Percentiles rank a stretch among this genome's conserved stretches.
Conservation (phyloP, 2,888 invertebrate genomes). For the Julus scandinavius region DNA sequence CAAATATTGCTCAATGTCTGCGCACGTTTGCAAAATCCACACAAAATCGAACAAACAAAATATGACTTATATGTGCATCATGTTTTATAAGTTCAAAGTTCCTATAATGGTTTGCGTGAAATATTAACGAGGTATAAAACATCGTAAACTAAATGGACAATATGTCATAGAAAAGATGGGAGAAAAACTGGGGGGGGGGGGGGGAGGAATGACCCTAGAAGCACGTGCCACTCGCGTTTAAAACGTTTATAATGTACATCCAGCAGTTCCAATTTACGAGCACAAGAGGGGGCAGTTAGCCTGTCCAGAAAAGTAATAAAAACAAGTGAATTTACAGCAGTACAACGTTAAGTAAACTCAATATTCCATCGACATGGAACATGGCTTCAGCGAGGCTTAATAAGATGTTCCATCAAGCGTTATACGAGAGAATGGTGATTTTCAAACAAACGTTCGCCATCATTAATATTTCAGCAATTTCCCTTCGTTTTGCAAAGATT, state of each 20-base stretch:
- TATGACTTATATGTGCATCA: not conserved
- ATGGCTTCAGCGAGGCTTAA: not conserved
- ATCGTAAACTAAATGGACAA: not conserved
- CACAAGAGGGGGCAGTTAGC: not conserved
- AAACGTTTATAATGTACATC: not conserved
- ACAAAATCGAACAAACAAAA: too few relatives aligned
- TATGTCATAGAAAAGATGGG: slow-evolving; percentile 2
- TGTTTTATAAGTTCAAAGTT: not conserved
- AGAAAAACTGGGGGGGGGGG: not conserved
- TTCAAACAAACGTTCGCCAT: not conserved
- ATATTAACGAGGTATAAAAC: not conserved
- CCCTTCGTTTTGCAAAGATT: not conserved
- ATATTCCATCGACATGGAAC: not conserved
- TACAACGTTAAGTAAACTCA: not conserved
- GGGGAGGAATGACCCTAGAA: not conserved
- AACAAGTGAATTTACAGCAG: not conserved
- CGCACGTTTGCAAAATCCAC: not conserved
- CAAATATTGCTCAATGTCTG: too few relatives aligned
- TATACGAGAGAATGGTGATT: not conserved
- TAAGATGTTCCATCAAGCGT: not conserved
- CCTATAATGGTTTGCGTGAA: not conserved
- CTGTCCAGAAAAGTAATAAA: not conserved
- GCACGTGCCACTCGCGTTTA: not conserved
- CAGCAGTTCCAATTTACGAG: not conserved
- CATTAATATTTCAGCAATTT: slow-evolving; percentile 38